These are phyloP conservation scores for Helicoverpa armigera DNA, from an alignment of 1,140 invertebrate species.

Conservation along the genomic window DNA sequence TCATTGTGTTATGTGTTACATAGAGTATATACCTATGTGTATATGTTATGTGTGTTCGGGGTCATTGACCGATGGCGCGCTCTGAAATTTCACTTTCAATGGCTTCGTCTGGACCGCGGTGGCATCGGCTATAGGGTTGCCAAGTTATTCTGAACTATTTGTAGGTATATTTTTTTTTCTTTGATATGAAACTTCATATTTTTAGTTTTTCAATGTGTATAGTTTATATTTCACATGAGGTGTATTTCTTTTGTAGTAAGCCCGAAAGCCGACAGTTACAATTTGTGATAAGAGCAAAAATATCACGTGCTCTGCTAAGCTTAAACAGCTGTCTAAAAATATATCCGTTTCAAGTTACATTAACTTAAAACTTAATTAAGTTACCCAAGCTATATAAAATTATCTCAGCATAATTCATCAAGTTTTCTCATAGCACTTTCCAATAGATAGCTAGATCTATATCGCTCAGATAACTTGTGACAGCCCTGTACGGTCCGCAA, in stretches of 20 bases:
- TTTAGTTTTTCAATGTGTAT: too few relatives aligned
- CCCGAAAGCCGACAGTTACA: too few relatives aligned
- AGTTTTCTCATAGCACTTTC: background rate
- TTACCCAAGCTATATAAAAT: background rate
- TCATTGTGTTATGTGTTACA: slow-evolving; percentile 12
- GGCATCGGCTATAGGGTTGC: slow-evolving; percentile 28
- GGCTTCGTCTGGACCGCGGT: slow-evolving; percentile 29
- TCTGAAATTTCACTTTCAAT: slow-evolving; percentile 47
- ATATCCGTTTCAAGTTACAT: background rate
- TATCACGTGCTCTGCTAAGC: too few relatives aligned
- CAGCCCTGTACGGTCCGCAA: slow-evolving; percentile 37
- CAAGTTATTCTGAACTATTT: background rate
- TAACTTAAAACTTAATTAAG: background rate
- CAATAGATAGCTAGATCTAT: background rate
- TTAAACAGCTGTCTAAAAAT: too few relatives aligned
- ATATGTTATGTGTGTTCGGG: slow-evolving; percentile 9
- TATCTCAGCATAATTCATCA: slow-evolving; percentile 1
- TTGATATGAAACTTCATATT: too few relatives aligned
- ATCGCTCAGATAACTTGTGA: background rate
- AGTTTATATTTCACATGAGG: too few relatives aligned
- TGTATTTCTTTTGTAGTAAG: too few relatives aligned
- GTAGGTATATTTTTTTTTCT: background rate
- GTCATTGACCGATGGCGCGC: slow-evolving; percentile 29
- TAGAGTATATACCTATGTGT: background rate
- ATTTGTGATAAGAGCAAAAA: too few relatives aligned